Percentiles rank a stretch among this genome's conserved stretches.
These are phyloP conservation scores for Enteromius fasciolatus DNA, from an alignment of 2,797 vertebrate genomes.

Conservation along the genomic window DNA sequence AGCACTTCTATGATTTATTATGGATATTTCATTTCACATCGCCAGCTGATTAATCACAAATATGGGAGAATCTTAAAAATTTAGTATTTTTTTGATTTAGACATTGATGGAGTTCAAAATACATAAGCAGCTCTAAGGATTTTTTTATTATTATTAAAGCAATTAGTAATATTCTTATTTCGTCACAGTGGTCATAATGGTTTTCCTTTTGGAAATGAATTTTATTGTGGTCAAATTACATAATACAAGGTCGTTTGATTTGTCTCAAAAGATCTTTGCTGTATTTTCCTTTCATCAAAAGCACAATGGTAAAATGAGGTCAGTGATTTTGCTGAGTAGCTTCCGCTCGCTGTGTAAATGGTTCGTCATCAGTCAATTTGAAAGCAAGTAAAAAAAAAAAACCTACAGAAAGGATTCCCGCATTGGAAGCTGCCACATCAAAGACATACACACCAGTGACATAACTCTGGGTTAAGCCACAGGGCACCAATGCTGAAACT, in stretches of 20 bases:
- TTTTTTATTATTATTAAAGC: neutral
- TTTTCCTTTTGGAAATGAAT: neutral
- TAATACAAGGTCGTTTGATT: neutral
- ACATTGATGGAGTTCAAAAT: neutral
- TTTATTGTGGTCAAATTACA: slow-evolving; percentile 5
- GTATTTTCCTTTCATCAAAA: slow-evolving; percentile 19
- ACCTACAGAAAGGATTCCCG: slow-evolving; percentile 35
- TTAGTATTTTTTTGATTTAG: neutral
- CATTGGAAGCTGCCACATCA: slow-evolving; percentile 36
- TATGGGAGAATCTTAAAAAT: neutral
- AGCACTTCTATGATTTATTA: neutral
- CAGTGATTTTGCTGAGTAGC: slow-evolving; percentile 54
- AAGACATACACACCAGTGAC: neutral
- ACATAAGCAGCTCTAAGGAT: neutral
- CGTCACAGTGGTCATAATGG: neutral
- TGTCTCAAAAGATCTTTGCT: neutral
- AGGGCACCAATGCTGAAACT: neutral
- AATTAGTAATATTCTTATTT: neutral
- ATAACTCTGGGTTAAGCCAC: slow-evolving; percentile 13
- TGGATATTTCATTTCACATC: neutral
- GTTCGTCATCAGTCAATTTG: slow-evolving; percentile 27
- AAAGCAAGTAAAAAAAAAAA: slow-evolving; percentile 27
- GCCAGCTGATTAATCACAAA: neutral
- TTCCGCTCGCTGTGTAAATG: slow-evolving; percentile 32
- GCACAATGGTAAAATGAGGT: slow-evolving; percentile 44